These are phyloP conservation scores for Trilocha varians DNA, from an alignment of 2,888 invertebrate genomes.

Conservation along the genomic window DNA sequence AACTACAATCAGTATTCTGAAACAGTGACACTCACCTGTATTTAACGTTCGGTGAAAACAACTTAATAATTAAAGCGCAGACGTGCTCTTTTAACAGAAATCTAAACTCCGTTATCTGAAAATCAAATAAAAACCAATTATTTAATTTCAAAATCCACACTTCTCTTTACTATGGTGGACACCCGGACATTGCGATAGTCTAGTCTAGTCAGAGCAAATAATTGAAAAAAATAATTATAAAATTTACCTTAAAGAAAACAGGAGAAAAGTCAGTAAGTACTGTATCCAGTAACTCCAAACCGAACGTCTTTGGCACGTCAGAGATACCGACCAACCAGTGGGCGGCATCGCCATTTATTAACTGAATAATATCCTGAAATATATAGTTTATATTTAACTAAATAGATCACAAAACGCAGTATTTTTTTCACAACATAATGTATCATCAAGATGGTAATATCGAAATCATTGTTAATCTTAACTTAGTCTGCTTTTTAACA, in stretches of 20 bases:
- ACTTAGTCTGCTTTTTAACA: no score
- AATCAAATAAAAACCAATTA: slow-evolving; percentile 28
- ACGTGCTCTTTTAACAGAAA: slow-evolving; percentile 96
- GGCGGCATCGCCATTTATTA: slow-evolving; percentile 97
- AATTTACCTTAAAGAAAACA: slow-evolving; percentile 84
- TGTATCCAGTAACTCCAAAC: slow-evolving; percentile 94
- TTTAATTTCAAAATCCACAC: no score
- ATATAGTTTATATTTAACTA: no score
- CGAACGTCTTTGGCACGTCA: slow-evolving; percentile 98
- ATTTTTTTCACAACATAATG: no score
- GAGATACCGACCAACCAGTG: slow-evolving; percentile 96
- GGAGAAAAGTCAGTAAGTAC: slow-evolving; percentile 89
- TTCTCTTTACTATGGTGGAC: not conserved
- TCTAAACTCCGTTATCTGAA: slow-evolving; percentile 93
- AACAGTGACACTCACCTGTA: slow-evolving; percentile 73
- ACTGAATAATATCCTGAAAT: slow-evolving; percentile 91
- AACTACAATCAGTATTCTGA: no score
- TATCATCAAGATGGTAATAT: no score
- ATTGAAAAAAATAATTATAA: not conserved
- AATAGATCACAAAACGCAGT: no score
- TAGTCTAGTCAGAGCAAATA: no score
- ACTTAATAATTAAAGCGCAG: slow-evolving; percentile 97
- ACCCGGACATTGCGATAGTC: no score
- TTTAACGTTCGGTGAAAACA: slow-evolving; percentile 99
- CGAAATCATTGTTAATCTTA: no score